Base-by-base conservation (phyloP, 1,140 invertebrate species). In the Araneus ventricosus region DNA sequence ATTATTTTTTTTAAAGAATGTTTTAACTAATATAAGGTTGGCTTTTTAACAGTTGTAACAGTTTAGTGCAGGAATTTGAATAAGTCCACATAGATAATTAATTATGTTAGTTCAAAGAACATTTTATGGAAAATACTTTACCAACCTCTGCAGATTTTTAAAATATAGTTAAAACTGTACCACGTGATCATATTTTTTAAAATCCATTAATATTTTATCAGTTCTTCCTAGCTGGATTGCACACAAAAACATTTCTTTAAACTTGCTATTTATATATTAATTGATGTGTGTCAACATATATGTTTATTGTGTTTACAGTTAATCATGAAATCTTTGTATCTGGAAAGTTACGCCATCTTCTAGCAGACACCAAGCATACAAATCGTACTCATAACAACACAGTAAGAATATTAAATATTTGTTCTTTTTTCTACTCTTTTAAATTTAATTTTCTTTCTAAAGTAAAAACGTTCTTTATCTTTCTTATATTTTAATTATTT, bases 241-340 rank as follows among this genome's bases (percentile, higher is more conserved):
- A n/a, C 8, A 14, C 27, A 14, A 3, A 10, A 27, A 27, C 4
- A 10, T 30, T n/a, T 67, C 6, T 30, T n/a, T 7, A 27, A 10
- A 4, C 14, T 67, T 67, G 8, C 27, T 27, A 10, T 67, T 27
- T 67, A 2, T 10, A 27, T 67, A 10, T 67, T 27, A 27, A 67
- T 67, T 10, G 8, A 8, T 67, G 27, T 67, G 27, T 10, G 20
- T 14, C 39, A 24, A 39, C 14, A 8, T 10, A 37, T 80, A 34
- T 80, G 4, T 37, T 20, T 80, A 30, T 80, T 80, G 39, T 27
- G 75, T 24, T 84, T 84, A 17, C 20, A n/a, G 24, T 52, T n/a
- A 84, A 52, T 34, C 37, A 84, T 84, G 80, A 45, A 84, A 84
- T 17, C 22, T 84, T 84, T 84, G 80, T 17, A 30, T 84, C 80